Evolutionary conservation across 2,113 vertebrate genomes (phyloP), one percentile per base, ranked within the genome.

Genomic region (Gobius niger): DNA sequence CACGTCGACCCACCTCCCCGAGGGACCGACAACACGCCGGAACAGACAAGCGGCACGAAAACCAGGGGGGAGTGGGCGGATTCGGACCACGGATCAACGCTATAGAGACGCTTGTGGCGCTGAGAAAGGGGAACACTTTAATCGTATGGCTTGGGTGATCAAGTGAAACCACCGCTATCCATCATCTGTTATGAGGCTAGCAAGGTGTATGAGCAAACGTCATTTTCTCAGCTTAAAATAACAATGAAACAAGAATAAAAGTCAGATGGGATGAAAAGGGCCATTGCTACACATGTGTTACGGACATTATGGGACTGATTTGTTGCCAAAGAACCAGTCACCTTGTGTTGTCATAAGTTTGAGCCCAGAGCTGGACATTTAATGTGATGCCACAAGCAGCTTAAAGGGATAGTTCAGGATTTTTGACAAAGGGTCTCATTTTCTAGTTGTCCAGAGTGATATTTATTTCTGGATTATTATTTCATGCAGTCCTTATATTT

Each of bases 41-140:
- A 53, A 71, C 44, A 66, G 73, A 69, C 56, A 71, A 52, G 50
- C 67, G 69, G 65, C 54, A 15, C 44, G 69, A 67, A 76, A 82
- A 76, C 1, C 77, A 44, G 69, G 70, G 78, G 67, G 76, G 67
- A 67, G 74, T 73, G 76, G 72, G 69, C 40, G 49, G 84, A 80
- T 75, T 81, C 54, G 77, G 80, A 72, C 80, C 77, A 68, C 70
- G 75, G 87, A 82, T 83, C 78, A 80, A 60, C 68, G 40, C 11
- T 1, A 34, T 34, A 6, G 54, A 77, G 65, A 71, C 77, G 75
- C 65, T 79, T 68, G 53, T 72, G 70, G 68, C 71, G 81, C 13
- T 51, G 46, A 75, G 72, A 85, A 85, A 54, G 49, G 47, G 72
- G 77, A 78, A 74, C 87, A 88, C 85, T 84, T 88, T 81, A 85